These are phyloP conservation scores for Cherax quadricarinatus DNA, from an alignment of 1,140 invertebrate species.

Conservation along the genomic window DNA sequence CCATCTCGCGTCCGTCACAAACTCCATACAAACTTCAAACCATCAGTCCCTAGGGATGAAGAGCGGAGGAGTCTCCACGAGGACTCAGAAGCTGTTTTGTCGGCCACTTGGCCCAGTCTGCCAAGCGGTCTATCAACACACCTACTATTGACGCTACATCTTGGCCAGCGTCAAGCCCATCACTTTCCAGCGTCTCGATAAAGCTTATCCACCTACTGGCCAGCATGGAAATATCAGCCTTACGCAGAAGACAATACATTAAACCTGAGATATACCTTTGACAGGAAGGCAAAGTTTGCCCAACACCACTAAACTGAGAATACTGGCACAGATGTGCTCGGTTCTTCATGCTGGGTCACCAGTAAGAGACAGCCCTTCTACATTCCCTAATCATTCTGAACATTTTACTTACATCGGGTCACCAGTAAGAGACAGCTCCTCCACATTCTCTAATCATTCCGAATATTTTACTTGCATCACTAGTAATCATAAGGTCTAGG, in stretches of 20 bases:
- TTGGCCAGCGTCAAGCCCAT: slow-evolving; percentile 50
- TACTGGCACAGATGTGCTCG: background rate
- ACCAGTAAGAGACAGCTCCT: background rate
- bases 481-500: background rate
- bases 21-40: slow-evolving; percentile 66
- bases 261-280: slow-evolving; percentile 50
- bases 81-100: slow-evolving; percentile 15
- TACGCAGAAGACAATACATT: slow-evolving; percentile 58
- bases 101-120: slow-evolving; percentile 25
- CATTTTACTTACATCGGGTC: too few relatives aligned
- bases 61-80: slow-evolving; percentile 5
- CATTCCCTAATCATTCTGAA: background rate
- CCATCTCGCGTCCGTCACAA: slow-evolving; percentile 65
- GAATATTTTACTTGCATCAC: background rate
- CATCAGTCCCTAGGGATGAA: slow-evolving; percentile 13
- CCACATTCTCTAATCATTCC: background rate
- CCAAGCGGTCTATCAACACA: slow-evolving; percentile 65
- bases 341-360: background rate
- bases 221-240: slow-evolving; percentile 33
- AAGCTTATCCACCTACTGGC: slow-evolving; percentile 23
- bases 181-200: slow-evolving; percentile 46
- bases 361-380: background rate
- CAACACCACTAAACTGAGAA: slow-evolving; percentile 42
- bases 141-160: slow-evolving; percentile 65
- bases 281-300: slow-evolving; percentile 44